Evolutionary conservation across 2,888 invertebrate species (phyloP), one percentile per base, ranked within the genome.

Genomic region (Drosophila ezoana): DNA sequence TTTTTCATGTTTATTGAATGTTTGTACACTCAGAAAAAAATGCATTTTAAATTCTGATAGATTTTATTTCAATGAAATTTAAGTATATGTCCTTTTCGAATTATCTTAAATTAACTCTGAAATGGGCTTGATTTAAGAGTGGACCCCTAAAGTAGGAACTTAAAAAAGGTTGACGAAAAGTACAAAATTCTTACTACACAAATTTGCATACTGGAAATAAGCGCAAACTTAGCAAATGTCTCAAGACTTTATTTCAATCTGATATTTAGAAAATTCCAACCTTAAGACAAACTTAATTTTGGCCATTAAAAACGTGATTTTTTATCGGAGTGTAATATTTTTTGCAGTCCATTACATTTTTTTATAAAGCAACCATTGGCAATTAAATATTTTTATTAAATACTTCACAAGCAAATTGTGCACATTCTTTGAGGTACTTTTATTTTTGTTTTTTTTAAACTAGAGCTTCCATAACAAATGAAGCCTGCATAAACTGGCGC

Each of bases 401-500:
- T 37, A 56, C 11, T 10, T 16, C 18, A 5, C 18, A 33, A 10
- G 1, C 23, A 10, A 49, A 33, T 20, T 49, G 2, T 1, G 9
- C 20, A 47, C 6, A 28, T 37, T 33, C 28, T 8, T 20, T 35
- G 18, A 1, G 1, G 4, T 10, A 10, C 6, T n/a, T 32, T 8
- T 18, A 44, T 33, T 9, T 52, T 1, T 10, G 28, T n/a, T 2
- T 33, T 56, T 1, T 1, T 2, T 23, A 23, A 23, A 23, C 6
- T 23, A n/a, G 2, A 9, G 41, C 1, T 11, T 8, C 1, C 10
- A 8, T 37, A 37, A 10, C 13, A 32, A 51, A 38, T 35, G 33
- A 16, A 52, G 40, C 16, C 23, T 4, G 60, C 64, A 65, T 72
- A 58, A 80, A 47, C 56, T 58, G 64, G 6, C 52, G 63, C 65